Base-by-base conservation (phyloP, 2,113 vertebrate genomes). In the Electrona antarctica region DNA sequence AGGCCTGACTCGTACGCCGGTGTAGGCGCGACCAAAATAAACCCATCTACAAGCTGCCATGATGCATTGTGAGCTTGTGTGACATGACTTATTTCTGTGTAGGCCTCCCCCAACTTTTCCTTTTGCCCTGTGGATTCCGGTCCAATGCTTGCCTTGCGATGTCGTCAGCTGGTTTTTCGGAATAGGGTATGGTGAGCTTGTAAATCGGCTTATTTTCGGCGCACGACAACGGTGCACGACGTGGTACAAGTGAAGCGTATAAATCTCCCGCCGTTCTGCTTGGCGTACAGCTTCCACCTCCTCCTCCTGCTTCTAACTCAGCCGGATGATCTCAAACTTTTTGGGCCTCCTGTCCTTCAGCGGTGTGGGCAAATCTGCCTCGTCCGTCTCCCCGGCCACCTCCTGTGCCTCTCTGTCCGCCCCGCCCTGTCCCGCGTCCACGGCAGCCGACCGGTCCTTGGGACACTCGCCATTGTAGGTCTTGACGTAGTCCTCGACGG, bases 391-490 rank as follows among this genome's bases (percentile, higher is more conserved):
- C 47, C 90, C 91, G 7, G 82, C 73, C 55, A 92, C 93, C 78
- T 95, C 90, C 69, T 95, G 95, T 41, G 94, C 93, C 5, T 90
- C 87, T 14, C 74, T 85, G 28, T 78, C 85, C 0, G 63, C 72
- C 52, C 91, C 93, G 81, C 88, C 90, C 13, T 81, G 83, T 61
- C 90, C 94, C 61, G 87, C 87, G 13, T 92, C 21, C 21, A 83
- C 62, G 41, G 15, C 10, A 45, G 83, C 67, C 95, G 76, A 21
- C 78, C 86, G 94, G 76, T 97, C 96, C 84, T 95, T 97, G 70
- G 97, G 97, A 64, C 97, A 99, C 54, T 98, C 97, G 60, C 95
- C 96, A 0, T 97, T 98, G 82, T 99, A 99, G 83, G 96, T 98
- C 78, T 95, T 94, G 65, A 99, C 94, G 0, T 99, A 99, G 51